Base-by-base conservation (phyloP, 2,888 invertebrate genomes). In the Orthonevra nobilis region DNA sequence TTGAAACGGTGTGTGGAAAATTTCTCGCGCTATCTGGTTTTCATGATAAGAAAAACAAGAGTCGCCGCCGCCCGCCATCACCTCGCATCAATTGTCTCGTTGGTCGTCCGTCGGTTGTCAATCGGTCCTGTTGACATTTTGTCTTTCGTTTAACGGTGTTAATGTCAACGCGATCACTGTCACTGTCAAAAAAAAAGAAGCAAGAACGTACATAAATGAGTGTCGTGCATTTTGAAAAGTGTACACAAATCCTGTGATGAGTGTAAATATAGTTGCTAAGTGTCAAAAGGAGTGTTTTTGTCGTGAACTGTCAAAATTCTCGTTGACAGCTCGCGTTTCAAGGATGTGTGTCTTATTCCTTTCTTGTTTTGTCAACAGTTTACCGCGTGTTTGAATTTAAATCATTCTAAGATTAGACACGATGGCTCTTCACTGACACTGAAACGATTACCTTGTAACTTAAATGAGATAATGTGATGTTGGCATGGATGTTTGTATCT, bases 1-100 rank as follows among this genome's bases (percentile, higher is more conserved):
- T 34, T 32, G 1, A 54, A 72, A 54, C 63, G 38, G 42, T 17
- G 26, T 60, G 52, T 60, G 77, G 70, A 70, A 77, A 77, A 52
- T 60, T 77, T 46, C 34, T 32, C 5, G 15, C 38, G 69, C 50
- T 64, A 56, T 52, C 1, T 23, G 1, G 12, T n/a, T 38, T 15
- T n/a, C 20, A 10, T 60, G 77, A 77, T 72, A 77, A 70, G 58
- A 6, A 4, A 9, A 19, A 46, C 42, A 12, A n/a, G n/a, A n/a
- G n/a, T n/a, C n/a, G 1, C 26, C 14, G 19, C 15, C 28, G 12
- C n/a, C 12, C 15, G 14, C 12, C 12, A n/a, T 10, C 10, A 40
- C n/a, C 28, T 9, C n/a, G n/a, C n/a, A n/a, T n/a, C n/a, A n/a
- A n/a, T n/a, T n/a, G n/a, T n/a, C n/a, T n/a, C n/a, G n/a, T n/a